Base-by-base conservation (phyloP, 1,140 invertebrate species). In the Formica exsecta region DNA sequence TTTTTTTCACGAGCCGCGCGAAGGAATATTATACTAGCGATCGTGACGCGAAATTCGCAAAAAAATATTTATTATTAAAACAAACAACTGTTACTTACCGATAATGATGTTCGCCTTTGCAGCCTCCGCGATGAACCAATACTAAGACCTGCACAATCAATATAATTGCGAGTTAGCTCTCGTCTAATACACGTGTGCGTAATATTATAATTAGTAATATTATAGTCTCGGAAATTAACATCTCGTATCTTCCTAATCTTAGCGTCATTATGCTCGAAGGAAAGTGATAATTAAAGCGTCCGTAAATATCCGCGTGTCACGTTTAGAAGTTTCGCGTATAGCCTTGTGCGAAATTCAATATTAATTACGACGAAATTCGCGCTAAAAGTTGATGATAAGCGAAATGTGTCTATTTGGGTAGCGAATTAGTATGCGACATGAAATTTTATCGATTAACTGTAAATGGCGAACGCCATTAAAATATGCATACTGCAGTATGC, bases 61-160 rank as follows among this genome's bases (percentile, higher is more conserved):
- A 11, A 38, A 57, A 57, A n/a, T 25, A 75, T 75, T 41, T 57
- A 5, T 44, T n/a, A 16, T 44, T 9, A 22, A 66, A 70, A 81
- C 11, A 41, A 32, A 9, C 76, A 83, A 74, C 57, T 38, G 68
- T 87, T 88, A 93, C 92, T 93, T 86, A 93, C 92, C 92, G 76
- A 90, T 92, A 93, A 93, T 92, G 91, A 87, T 92, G 91, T 85
- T 76, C 73, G 80, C 79, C 81, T 79, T 79, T 89, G 85, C 88
- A 91, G 71, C 86, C 87, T 90, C 86, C 86, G 85, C 80, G 87
- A 88, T 92, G 86, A 88, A 89, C 86, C 87, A 71, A 66, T 81
- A 83, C 65, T 71, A 38, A 90, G 87, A 73, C 92, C 92, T 91
- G 88, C 71, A 79, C 87, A 91, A 77, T 89, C 85, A 86, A 92